These are phyloP conservation scores for Neolamprologus sp. DNA, from an alignment of 2,113 vertebrate species.

Conservation along the genomic window DNA sequence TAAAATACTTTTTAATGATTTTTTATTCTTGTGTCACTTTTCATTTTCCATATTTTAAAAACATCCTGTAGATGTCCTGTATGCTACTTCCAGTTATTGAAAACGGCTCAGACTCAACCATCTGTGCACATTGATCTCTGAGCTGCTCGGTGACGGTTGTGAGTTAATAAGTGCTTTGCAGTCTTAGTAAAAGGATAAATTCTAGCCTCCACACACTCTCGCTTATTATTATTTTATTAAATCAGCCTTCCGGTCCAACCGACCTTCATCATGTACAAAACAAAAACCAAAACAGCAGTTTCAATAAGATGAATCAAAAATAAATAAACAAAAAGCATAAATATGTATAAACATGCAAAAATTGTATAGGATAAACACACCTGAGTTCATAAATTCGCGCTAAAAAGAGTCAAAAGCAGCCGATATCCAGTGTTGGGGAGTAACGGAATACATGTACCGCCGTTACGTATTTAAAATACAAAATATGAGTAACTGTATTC, in stretches of 20 bases:
- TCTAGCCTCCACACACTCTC: neutral
- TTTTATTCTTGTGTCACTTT: rapidly evolving
- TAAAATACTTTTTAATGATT: neutral
- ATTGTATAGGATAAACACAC: rapidly evolving
- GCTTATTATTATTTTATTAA: neutral
- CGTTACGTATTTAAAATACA: no score
- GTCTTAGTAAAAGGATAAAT: neutral
- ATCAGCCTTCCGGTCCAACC: neutral
- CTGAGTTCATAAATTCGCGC: neutral
- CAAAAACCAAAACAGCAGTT: neutral
- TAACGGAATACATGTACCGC: no score
- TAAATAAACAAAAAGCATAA: neutral
- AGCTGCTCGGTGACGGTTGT: neutral
- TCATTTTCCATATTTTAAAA: neutral
- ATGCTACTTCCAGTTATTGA: neutral
- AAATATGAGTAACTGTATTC: no score
- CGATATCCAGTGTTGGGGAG: neutral
- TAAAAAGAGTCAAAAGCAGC: neutral
- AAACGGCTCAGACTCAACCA: neutral
- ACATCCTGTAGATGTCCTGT: rapidly evolving
- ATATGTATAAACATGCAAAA: neutral
- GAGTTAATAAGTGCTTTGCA: neutral
- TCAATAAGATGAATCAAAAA: neutral
- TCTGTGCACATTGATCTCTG: rapidly evolving
- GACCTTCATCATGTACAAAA: neutral